These are phyloP conservation scores for Stegana nigrithorax DNA, from an alignment of 2,888 invertebrate genomes.

Conservation along the genomic window DNA sequence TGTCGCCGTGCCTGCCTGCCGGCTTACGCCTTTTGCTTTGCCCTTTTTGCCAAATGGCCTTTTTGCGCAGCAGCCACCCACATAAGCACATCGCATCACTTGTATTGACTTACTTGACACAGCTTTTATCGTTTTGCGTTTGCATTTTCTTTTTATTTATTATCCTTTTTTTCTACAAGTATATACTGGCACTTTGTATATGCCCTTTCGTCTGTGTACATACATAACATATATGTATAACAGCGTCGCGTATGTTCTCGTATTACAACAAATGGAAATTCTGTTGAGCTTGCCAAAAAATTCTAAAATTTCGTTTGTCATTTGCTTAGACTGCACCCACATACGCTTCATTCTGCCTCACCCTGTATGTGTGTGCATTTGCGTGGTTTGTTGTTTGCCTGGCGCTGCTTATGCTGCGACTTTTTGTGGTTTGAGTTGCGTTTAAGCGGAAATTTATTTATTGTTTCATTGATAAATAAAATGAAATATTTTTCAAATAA, in stretches of 20 bases:
- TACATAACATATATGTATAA: too few relatives aligned
- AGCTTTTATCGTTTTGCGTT: not conserved
- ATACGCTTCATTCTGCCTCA: not conserved
- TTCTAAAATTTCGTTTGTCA: not conserved
- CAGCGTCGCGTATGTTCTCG: not conserved
- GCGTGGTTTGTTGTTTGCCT: too few relatives aligned
- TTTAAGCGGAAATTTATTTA: constrained; percentile 1
- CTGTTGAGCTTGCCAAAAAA: constrained; percentile 5
- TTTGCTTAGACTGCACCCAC: constrained; percentile 2
- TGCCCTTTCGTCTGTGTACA: too few relatives aligned
- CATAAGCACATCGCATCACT: not conserved
- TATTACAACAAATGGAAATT: constrained; percentile 10
- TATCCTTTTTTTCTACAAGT: not conserved
- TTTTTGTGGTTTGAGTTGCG: not conserved
- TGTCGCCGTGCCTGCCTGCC: not conserved
- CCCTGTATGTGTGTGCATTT: not conserved
- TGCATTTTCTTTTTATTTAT: not conserved
- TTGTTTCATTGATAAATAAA: constrained; percentile 6
- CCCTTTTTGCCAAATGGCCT: too few relatives aligned
- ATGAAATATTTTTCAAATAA: not conserved
- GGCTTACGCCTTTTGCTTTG: not conserved
- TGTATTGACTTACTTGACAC: constrained; percentile 3
- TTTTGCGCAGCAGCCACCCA: not conserved
- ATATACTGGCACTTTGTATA: too few relatives aligned
- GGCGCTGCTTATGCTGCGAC: too few relatives aligned